These are phyloP conservation scores for Rhabdophis nuchalis DNA, from an alignment of 2,797 vertebrate species.

Conservation along the genomic window DNA sequence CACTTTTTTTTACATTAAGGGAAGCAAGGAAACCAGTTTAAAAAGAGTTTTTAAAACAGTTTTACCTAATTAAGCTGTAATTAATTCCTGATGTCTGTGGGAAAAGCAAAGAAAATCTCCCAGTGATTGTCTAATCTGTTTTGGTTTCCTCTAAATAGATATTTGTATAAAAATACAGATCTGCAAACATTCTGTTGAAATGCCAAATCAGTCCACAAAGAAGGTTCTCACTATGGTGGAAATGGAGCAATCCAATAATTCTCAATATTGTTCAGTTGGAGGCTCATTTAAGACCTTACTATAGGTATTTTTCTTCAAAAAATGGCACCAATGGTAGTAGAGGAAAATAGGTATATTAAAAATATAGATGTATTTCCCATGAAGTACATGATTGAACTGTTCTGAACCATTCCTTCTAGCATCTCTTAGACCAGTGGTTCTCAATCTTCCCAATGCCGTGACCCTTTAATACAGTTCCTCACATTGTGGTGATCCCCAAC, in stretches of 20 bases:
- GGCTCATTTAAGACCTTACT: not conserved
- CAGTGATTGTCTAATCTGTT: not conserved
- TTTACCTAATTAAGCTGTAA: not conserved
- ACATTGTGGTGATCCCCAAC: no score
- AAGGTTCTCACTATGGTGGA: not conserved
- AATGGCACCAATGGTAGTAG: not conserved
- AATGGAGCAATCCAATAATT: not conserved
- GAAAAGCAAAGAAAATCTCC: not conserved
- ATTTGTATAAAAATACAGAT: not conserved
- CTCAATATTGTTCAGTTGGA: not conserved
- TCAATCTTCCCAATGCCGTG: no score
- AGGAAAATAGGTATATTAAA: not conserved
- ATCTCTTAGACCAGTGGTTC: not conserved
- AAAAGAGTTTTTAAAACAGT: not conserved
- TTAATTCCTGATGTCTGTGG: not conserved
- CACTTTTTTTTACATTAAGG: not conserved
- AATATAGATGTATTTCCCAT: not conserved
- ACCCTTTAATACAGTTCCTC: no score
- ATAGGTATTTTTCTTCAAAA: not conserved
- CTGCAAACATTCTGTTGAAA: not conserved
- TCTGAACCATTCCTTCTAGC: not conserved
- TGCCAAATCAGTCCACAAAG: not conserved
- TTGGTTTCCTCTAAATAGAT: not conserved
- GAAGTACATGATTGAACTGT: not conserved
- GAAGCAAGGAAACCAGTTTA: not conserved